A percentile compares a stretch with the other conserved stretches of the same genome.
Conservation (phyloP, 2,113 vertebrate genomes). For the Marcusenius ussheri region DNA sequence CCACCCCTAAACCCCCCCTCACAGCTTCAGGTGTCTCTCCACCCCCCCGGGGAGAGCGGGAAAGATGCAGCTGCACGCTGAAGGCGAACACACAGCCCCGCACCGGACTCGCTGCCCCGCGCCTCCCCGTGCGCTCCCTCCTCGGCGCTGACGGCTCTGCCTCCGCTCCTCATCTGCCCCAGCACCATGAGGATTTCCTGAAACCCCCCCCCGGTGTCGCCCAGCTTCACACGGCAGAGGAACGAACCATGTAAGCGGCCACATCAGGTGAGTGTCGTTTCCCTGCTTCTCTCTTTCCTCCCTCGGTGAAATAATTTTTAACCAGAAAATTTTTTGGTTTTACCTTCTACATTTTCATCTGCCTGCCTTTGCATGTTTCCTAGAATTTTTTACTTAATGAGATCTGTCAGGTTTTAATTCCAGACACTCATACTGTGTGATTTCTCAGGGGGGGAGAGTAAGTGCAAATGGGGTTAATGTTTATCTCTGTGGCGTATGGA, state of each 20-base stretch:
- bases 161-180: background rate
- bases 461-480: background rate
- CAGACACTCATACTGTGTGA: background rate
- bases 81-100: background rate
- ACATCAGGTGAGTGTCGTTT: background rate
- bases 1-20: background rate
- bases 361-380: background rate
- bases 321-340: background rate
- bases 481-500: background rate
- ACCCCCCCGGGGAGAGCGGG: background rate
- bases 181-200: constrained; percentile 11
- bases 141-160: background rate
- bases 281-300: background rate
- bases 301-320: background rate
- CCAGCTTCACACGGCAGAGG: background rate
- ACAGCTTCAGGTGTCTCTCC: background rate
- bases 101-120: background rate
- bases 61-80: background rate
- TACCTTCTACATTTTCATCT: background rate
- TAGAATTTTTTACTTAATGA: background rate
- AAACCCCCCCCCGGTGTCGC: background rate
- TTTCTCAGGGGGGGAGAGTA: background rate
- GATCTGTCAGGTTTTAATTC: background rate
- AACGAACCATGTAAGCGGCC: background rate
- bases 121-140: background rate